These are phyloP conservation scores for Polydrusus cervinus DNA, from an alignment of 2,888 invertebrate genomes.

Conservation along the genomic window DNA sequence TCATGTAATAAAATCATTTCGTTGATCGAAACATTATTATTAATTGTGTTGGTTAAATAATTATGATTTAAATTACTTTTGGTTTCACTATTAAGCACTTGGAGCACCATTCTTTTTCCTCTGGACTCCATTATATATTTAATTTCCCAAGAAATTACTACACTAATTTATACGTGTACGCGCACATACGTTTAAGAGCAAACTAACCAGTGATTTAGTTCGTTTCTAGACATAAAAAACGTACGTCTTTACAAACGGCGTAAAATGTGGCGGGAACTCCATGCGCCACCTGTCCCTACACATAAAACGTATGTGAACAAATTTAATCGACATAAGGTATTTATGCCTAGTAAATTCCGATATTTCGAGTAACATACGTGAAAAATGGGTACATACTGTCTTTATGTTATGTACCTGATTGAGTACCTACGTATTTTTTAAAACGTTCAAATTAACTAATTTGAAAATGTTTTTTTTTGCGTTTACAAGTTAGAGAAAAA, in stretches of 20 bases:
- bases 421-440: neutral
- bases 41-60: neutral
- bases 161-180: slow-evolving; percentile 3
- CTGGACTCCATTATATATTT: neutral
- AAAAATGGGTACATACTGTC: neutral
- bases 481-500: neutral
- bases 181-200: slow-evolving; percentile 3
- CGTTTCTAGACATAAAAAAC: neutral
- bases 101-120: slow-evolving; percentile 1
- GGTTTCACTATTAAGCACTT: neutral
- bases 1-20: slow-evolving; percentile 6
- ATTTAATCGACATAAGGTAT: neutral
- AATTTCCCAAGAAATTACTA: neutral
- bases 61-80: neutral
- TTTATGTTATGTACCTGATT: neutral
- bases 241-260: slow-evolving; percentile 2
- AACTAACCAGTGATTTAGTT: neutral
- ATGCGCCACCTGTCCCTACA: neutral
- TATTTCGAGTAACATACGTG: neutral
- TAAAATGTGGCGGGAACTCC: slow-evolving; percentile 2
- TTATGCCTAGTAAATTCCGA: neutral
- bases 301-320: slow-evolving; percentile 1
- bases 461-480: neutral
- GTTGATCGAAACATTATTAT: neutral
- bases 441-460: neutral